phyloP scores from a whole-genome alignment of 2,113 vertebrate genomes.

The Alaudala cheleensis region DNA sequence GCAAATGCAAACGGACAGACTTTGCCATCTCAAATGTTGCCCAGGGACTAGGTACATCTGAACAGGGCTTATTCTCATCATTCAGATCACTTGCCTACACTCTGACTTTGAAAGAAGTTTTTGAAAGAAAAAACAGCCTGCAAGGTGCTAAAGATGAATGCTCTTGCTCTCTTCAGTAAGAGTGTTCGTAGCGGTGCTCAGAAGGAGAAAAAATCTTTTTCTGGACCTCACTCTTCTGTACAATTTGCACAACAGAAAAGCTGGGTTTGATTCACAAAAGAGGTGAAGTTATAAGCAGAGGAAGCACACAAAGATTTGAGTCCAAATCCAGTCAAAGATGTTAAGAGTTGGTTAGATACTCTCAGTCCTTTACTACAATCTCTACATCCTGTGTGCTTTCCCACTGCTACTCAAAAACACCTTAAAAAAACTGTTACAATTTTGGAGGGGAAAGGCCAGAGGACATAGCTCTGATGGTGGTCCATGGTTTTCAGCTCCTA shows the following conservation, averaged over 20 bases:
- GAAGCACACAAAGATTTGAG: not conserved
- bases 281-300: not conserved
- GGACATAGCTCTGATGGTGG: not conserved
- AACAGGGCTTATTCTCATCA: not conserved
- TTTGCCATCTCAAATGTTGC: not conserved
- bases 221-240: not conserved
- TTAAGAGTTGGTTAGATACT: not conserved
- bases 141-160: slow-evolving; percentile 26
- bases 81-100: not conserved
- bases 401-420: slow-evolving; percentile 4
- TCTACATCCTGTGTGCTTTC: not conserved
- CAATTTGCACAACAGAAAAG: slow-evolving; percentile 18
- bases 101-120: not conserved
- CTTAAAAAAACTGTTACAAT: not conserved
- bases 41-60: not conserved
- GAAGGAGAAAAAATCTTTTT: not conserved
- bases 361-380: not conserved
- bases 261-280: slow-evolving; percentile 20
- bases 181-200: not conserved
- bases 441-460: slow-evolving; percentile 6
- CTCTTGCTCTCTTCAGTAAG: not conserved
- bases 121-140: slow-evolving; percentile 20
- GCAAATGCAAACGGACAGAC: rapidly evolving
- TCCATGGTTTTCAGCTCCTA: not conserved
- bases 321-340: not conserved